Evolutionary conservation across 2,888 invertebrate genomes (phyloP).

Genomic region (Polyommatus iphigenia): DNA sequence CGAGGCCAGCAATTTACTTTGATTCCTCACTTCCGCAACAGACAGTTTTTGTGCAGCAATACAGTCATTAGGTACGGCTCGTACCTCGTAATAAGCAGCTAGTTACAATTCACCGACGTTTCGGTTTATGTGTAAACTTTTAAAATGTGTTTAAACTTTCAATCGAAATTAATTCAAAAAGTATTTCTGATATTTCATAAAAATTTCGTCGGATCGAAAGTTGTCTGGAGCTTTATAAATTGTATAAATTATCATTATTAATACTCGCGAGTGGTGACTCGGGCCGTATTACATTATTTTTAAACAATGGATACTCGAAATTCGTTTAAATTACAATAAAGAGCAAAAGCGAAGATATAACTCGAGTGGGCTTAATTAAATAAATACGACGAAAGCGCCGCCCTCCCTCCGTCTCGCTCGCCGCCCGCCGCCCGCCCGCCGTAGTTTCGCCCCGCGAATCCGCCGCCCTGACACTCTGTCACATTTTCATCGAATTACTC

Average conservation of each 20-base stretch:
- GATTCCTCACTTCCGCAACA: background rate
- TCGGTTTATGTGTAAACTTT: background rate
- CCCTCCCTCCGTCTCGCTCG: background rate
- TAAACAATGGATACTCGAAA: background rate
- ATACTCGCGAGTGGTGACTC: background rate
- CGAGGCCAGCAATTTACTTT: background rate
- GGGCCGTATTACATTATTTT: slow-evolving; percentile 1
- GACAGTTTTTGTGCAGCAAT: background rate
- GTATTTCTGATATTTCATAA: background rate
- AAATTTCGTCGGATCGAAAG: background rate
- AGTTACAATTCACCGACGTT: too few relatives aligned
- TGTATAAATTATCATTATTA: background rate
- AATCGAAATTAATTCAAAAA: background rate
- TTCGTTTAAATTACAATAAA: background rate
- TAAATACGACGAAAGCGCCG: background rate
- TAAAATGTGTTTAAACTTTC: background rate
- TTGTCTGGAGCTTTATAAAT: slow-evolving; percentile 12
- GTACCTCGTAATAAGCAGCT: too few relatives aligned
- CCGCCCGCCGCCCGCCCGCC: background rate
- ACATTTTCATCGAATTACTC: background rate
- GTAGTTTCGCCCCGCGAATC: background rate
- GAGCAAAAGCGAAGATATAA: background rate
- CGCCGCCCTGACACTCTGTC: background rate
- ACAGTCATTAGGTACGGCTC: background rate
- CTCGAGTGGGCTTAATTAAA: background rate